phyloP scores from a whole-genome alignment of 2,888 invertebrate species.

The Drosophila mulleri region DNA sequence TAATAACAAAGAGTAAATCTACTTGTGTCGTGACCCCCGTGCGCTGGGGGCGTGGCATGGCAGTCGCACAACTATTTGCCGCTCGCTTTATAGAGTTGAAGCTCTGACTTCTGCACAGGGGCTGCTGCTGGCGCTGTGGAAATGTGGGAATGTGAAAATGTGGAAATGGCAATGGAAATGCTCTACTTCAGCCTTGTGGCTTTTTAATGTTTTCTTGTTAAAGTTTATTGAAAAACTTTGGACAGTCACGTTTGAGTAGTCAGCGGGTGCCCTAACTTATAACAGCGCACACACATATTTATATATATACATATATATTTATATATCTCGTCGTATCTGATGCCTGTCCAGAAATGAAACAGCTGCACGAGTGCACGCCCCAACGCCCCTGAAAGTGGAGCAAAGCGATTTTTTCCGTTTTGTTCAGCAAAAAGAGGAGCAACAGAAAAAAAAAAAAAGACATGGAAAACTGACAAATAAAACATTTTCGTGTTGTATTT shows the following conservation, averaged over 20 bases:
- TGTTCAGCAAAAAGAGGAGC: background rate
- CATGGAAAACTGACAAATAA: conserved; percentile 46
- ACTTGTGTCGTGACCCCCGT: background rate
- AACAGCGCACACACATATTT: conserved; percentile 20
- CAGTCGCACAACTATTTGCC: conserved; percentile 70
- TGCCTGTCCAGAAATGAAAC: conserved; percentile 62
- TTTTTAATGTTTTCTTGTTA: conserved; percentile 82
- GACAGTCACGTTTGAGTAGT: conserved; percentile 81
- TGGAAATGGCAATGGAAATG: conserved; percentile 67
- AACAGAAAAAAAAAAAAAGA: conserved; percentile 28
- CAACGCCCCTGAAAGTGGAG: conserved; percentile 71
- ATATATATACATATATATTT: conserved; percentile 3
- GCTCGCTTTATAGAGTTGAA: conserved; percentile 67
- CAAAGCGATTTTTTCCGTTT: conserved; percentile 66
- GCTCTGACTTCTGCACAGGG: conserved; percentile 65
- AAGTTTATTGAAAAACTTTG: conserved; percentile 81
- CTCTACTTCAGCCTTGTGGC: conserved; percentile 69
- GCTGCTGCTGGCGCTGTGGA: conserved; percentile 16
- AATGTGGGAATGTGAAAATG: conserved; percentile 38
- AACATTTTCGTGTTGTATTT: conserved; percentile 54
- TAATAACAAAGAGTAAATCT: conserved; percentile 50
- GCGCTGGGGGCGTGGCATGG: background rate
- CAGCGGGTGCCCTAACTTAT: conserved; percentile 70
- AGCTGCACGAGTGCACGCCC: conserved; percentile 73
- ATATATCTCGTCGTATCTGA: conserved; percentile 23